phyloP scores from a whole-genome alignment of 2,888 invertebrate species.

The Conops quadrifasciatus region DNA sequence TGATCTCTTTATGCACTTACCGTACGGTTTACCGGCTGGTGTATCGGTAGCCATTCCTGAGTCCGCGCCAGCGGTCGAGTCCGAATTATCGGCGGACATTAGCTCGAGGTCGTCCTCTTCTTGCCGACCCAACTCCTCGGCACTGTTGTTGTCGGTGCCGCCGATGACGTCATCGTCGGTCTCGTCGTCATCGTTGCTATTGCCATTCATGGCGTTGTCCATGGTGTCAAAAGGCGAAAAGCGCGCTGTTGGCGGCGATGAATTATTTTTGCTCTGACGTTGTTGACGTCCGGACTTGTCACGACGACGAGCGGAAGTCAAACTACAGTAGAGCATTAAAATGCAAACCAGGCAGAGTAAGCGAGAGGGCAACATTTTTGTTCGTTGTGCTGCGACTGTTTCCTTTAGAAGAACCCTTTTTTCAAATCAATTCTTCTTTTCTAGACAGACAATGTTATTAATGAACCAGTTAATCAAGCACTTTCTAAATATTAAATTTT shows the following conservation, averaged over 20 bases:
- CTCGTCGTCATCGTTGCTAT: not conserved
- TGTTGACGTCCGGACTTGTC: constrained; percentile 27
- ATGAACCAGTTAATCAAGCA: not conserved
- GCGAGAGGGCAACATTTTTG: constrained; percentile 12
- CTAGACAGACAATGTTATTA: not conserved
- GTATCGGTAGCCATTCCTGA: constrained; percentile 24
- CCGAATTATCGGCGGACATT: constrained; percentile 21
- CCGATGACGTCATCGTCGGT: not conserved
- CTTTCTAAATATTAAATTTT: not conserved
- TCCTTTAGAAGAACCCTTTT: constrained; percentile 1
- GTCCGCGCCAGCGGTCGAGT: constrained; percentile 9
- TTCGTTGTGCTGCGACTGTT: not conserved
- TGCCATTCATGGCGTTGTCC: constrained; percentile 6
- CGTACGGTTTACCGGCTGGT: constrained; percentile 21
- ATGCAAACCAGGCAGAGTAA: constrained; percentile 27
- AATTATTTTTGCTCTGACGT: constrained; percentile 30
- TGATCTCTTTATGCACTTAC: constrained; percentile 7
- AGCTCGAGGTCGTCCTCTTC: not conserved
- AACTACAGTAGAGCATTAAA: constrained; percentile 21
- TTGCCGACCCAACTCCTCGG: not conserved
- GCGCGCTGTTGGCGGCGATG: constrained; percentile 29
- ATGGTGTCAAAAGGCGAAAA: constrained; percentile 2
- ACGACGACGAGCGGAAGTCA: constrained; percentile 25
- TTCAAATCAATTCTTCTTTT: not conserved
- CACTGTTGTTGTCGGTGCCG: not conserved